phyloP scores from a whole-genome alignment of 2,797 vertebrate genomes.

The Garrulus glandarius region DNA sequence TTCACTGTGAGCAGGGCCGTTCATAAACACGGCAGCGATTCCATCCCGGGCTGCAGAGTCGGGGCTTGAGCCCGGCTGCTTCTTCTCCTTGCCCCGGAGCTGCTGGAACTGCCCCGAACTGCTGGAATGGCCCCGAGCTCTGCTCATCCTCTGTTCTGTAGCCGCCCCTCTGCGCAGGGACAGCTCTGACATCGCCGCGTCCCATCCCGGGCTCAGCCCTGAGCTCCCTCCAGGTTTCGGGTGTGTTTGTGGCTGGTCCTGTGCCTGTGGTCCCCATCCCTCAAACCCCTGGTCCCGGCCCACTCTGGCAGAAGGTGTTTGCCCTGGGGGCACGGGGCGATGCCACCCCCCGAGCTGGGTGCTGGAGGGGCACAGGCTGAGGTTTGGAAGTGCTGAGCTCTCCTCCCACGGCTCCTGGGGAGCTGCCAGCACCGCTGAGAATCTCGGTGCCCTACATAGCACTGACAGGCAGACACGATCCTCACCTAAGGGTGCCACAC shows the following conservation, averaged over 20 bases:
- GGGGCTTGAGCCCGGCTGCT: neutral
- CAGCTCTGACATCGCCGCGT: fast-evolving
- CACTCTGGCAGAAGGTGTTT: fast-evolving
- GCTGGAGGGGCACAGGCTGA: neutral
- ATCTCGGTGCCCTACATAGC: constrained; percentile 17
- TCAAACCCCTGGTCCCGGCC: neutral
- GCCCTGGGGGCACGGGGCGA: fast-evolving
- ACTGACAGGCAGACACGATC: neutral
- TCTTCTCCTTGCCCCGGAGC: fast-evolving
- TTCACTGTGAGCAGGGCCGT: fast-evolving
- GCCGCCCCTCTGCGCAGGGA: fast-evolving
- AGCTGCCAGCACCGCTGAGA: neutral
- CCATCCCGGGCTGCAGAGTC: fast-evolving
- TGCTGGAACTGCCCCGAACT: neutral
- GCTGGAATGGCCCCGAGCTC: neutral
- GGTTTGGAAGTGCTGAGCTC: neutral
- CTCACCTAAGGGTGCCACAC: neutral
- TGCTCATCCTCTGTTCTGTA: fast-evolving
- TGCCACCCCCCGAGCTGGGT: neutral
- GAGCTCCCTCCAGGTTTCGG: fast-evolving
- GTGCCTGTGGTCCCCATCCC: fast-evolving
- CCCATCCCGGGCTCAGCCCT: neutral
- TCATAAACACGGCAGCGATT: neutral
- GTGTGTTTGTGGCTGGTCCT: fast-evolving
- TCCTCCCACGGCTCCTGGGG: constrained; percentile 14